Evolutionary conservation across 2,113 vertebrate genomes (phyloP).

Genomic region (Saguinus midas): DNA sequence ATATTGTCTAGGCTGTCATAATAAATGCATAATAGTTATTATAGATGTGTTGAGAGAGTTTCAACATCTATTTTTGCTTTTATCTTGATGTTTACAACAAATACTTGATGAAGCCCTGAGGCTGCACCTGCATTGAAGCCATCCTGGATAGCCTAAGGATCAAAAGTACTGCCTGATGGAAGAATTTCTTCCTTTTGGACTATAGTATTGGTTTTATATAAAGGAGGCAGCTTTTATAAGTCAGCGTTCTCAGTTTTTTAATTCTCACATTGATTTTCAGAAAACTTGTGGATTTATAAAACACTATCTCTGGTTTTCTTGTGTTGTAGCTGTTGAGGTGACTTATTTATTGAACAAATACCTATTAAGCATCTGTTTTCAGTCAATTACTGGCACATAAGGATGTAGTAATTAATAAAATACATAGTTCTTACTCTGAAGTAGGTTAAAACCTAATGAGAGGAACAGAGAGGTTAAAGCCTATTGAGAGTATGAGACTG

Average conservation of each 20-base stretch:
- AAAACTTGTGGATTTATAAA: background rate
- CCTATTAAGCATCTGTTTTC: background rate
- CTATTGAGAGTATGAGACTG: background rate
- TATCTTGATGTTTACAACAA: constrained; percentile 5
- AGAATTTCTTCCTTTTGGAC: background rate
- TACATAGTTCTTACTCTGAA: background rate
- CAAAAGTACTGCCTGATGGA: background rate
- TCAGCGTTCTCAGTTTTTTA: background rate
- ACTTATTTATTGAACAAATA: background rate
- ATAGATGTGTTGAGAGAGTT: background rate
- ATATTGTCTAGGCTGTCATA: background rate
- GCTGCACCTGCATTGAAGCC: background rate
- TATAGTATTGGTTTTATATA: background rate
- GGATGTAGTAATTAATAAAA: background rate
- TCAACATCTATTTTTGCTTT: background rate
- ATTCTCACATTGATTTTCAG: background rate
- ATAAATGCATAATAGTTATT: background rate
- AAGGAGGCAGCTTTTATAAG: background rate
- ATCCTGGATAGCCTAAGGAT: background rate
- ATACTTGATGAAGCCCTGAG: background rate
- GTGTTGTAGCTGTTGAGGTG: background rate
- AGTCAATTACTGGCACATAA: background rate
- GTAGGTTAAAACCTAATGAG: background rate
- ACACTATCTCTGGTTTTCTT: background rate
- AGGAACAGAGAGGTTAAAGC: background rate